Evolutionary conservation across 2,113 vertebrate species (phyloP).

Genomic region (Henicopernis longicauda): DNA sequence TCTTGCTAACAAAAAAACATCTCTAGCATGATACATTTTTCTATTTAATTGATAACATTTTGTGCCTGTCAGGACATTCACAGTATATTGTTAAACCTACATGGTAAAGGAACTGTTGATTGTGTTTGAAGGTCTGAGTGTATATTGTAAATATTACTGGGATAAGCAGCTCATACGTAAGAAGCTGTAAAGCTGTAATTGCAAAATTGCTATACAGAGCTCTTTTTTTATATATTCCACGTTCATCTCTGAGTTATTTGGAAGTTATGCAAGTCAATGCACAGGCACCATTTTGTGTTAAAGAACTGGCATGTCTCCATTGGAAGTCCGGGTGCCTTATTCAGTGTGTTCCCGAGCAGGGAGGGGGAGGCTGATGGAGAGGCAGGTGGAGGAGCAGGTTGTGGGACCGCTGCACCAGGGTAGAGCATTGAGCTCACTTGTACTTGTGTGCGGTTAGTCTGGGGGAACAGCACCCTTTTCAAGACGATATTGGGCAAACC

Average conservation of each 20-base stretch:
- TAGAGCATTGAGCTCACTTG: fast-evolving
- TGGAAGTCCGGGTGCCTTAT: neutral
- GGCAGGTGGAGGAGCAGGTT: neutral
- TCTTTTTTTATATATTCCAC: neutral
- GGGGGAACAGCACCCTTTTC: fast-evolving
- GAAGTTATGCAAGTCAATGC: neutral
- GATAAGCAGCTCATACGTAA: neutral
- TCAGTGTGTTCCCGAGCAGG: neutral
- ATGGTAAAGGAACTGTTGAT: neutral
- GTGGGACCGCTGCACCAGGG: fast-evolving
- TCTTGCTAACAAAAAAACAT: neutral
- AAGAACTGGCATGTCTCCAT: fast-evolving
- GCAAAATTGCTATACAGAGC: neutral
- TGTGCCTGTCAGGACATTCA: neutral
- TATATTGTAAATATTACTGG: neutral
- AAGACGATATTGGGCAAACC: fast-evolving
- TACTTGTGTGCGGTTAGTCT: fast-evolving
- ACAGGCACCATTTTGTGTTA: neutral
- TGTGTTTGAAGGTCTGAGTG: neutral
- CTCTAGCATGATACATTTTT: neutral
- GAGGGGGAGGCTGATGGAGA: neutral
- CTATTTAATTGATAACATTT: neutral
- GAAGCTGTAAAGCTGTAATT: neutral
- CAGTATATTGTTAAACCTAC: neutral
- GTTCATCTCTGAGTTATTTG: neutral